A percentile compares a stretch with the other conserved stretches of the same genome.
phyloP scores from a whole-genome alignment of 2,888 invertebrate genomes.

The Cephus rjabovi region DNA sequence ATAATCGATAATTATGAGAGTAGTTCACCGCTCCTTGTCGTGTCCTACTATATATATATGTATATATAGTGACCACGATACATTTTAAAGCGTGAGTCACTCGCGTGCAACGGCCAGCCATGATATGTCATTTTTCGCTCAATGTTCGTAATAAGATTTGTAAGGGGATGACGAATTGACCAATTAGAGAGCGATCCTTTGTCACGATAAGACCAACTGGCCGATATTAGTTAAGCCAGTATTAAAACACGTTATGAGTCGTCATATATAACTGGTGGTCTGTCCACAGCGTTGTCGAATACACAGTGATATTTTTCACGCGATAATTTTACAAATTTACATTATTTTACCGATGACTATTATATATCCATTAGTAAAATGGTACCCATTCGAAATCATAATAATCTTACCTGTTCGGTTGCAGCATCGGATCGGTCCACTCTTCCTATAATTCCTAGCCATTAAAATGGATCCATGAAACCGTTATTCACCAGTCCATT shows the following conservation, averaged over 20 bases:
- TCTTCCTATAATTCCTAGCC: constrained; percentile 49
- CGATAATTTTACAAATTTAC: neutral
- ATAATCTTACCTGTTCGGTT: constrained; percentile 42
- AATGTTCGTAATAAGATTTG: constrained; percentile 65
- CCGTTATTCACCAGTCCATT: constrained; percentile 34
- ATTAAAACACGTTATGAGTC: neutral
- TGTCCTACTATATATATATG: neutral
- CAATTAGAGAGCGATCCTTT: constrained; percentile 64
- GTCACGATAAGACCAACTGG: constrained; percentile 55
- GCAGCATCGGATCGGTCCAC: constrained; percentile 39
- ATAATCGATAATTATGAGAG: constrained; percentile 55
- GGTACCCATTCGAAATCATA: constrained; percentile 45
- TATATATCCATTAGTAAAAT: constrained; percentile 54
- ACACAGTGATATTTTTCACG: neutral
- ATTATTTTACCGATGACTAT: constrained; percentile 39
- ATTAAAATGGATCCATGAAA: constrained; percentile 48
- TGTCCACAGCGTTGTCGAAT: neutral
- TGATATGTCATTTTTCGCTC: constrained; percentile 55
- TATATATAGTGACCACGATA: constrained; percentile 37
- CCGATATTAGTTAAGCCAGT: constrained; percentile 21
- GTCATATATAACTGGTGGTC: neutral
- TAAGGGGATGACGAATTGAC: constrained; percentile 65
- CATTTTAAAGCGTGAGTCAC: constrained; percentile 61
- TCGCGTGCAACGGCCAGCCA: constrained; percentile 51
- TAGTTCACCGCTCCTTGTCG: neutral